phyloP scores from a whole-genome alignment of 2,113 vertebrate genomes.

The Eupsittula cactorum region DNA sequence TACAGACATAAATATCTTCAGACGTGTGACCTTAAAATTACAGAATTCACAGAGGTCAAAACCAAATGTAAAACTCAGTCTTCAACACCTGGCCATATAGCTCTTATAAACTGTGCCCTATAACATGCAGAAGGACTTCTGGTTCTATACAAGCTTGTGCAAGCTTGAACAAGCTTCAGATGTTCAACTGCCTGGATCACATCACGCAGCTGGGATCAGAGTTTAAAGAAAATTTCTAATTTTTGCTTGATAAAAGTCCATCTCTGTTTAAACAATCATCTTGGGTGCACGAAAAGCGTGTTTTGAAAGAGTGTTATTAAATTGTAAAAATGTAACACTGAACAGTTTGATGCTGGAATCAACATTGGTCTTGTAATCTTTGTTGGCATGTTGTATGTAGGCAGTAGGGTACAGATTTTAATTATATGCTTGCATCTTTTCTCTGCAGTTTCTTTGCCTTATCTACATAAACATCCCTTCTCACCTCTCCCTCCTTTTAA shows the following conservation, averaged over 20 bases:
- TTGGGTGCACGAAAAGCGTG: neutral
- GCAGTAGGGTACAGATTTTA: slow-evolving; percentile 34
- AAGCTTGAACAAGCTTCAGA: neutral
- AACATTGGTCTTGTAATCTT: neutral
- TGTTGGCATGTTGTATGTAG: neutral
- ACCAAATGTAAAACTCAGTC: neutral
- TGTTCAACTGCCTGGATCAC: neutral
- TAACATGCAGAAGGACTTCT: neutral
- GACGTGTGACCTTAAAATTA: neutral
- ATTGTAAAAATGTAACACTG: neutral
- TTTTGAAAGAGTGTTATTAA: neutral
- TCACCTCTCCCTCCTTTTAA: neutral
- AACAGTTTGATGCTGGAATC: neutral
- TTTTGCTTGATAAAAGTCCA: neutral
- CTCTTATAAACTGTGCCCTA: neutral
- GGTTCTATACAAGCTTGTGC: neutral
- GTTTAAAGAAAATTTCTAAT: neutral
- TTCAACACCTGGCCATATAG: neutral
- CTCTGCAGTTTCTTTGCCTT: slow-evolving; percentile 18
- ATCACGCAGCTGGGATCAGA: neutral
- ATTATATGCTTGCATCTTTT: neutral
- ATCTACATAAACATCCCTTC: neutral
- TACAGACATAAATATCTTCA: neutral
- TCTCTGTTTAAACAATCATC: neutral
- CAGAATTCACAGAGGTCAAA: neutral